A percentile compares a stretch with the other conserved stretches of the same genome.
phyloP scores from a whole-genome alignment of 1,140 invertebrate genomes.

The Neotoxoptera formosana region DNA sequence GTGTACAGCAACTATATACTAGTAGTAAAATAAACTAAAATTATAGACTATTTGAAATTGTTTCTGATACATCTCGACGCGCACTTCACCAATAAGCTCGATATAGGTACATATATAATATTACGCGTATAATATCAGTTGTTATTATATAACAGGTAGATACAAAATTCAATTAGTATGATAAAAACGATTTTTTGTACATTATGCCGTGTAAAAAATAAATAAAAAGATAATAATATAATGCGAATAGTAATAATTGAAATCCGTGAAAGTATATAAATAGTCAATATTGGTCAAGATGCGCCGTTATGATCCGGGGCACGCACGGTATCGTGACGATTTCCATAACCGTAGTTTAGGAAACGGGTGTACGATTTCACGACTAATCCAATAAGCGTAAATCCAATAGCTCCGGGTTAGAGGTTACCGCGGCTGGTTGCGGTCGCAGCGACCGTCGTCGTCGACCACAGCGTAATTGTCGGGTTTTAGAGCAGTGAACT shows the following conservation, averaged over 20 bases:
- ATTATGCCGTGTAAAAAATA: no score
- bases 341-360: neutral
- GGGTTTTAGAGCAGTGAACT: slow-evolving; percentile 52
- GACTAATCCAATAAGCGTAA: slow-evolving; percentile 47
- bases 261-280: slow-evolving; percentile 7
- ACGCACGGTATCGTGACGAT: slow-evolving; percentile 46
- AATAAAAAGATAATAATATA: neutral
- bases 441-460: slow-evolving; percentile 13
- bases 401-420: slow-evolving; percentile 24
- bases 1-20: neutral
- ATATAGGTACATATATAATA: neutral
- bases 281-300: slow-evolving; percentile 24
- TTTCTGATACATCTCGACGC: neutral
- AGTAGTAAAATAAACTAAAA: neutral
- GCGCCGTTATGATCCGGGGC: neutral
- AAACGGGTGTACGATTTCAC: slow-evolving; percentile 17
- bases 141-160: neutral
- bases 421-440: slow-evolving; percentile 30
- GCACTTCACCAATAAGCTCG: neutral
- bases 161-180: neutral
- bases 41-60: neutral
- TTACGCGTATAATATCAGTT: neutral
- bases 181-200: no score
- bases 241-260: slow-evolving; percentile 24
- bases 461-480: slow-evolving; percentile 30